These are phyloP conservation scores for Ochropacha duplaris DNA, from an alignment of 2,888 invertebrate genomes.

Conservation along the genomic window DNA sequence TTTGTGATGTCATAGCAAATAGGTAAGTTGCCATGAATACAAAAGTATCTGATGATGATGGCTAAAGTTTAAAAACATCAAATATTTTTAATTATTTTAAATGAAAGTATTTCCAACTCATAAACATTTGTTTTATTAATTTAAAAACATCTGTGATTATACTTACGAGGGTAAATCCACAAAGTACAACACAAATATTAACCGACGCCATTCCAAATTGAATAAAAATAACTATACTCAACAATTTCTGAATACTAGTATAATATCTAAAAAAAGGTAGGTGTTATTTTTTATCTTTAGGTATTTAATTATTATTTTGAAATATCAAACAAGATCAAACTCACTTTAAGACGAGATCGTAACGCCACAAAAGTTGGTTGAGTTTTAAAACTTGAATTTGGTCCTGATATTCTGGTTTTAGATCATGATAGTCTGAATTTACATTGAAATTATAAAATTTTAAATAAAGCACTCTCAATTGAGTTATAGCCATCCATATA, in stretches of 20 bases:
- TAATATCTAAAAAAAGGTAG: conserved; percentile 52
- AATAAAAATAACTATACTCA: conserved; percentile 54
- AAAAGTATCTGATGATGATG: conserved; percentile 37
- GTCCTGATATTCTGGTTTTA: conserved; percentile 16
- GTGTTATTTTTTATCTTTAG: background rate
- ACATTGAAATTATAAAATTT: conserved; percentile 46
- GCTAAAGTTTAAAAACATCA: conserved; percentile 33
- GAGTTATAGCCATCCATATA: conserved; percentile 47
- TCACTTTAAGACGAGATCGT: conserved; percentile 55
- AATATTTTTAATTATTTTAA: background rate
- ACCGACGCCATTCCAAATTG: conserved; percentile 55
- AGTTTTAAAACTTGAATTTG: conserved; percentile 26
- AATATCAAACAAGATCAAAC: conserved; percentile 11
- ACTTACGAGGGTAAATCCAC: conserved; percentile 53
- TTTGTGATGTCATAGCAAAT: conserved; percentile 45
- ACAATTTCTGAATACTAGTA: conserved; percentile 42
- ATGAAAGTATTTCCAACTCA: too few relatives aligned
- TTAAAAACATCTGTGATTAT: too few relatives aligned
- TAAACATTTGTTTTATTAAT: too few relatives aligned
- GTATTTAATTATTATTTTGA: background rate
- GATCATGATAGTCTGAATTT: conserved; percentile 19
- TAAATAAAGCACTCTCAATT: conserved; percentile 50
- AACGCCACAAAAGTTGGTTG: conserved; percentile 46
- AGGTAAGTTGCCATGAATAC: conserved; percentile 51
- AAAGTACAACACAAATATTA: conserved; percentile 59